Percentiles rank a stretch among this genome's conserved stretches.
These are phyloP conservation scores for Silurus asotus DNA, from an alignment of 2,113 vertebrate genomes.

Conservation along the genomic window DNA sequence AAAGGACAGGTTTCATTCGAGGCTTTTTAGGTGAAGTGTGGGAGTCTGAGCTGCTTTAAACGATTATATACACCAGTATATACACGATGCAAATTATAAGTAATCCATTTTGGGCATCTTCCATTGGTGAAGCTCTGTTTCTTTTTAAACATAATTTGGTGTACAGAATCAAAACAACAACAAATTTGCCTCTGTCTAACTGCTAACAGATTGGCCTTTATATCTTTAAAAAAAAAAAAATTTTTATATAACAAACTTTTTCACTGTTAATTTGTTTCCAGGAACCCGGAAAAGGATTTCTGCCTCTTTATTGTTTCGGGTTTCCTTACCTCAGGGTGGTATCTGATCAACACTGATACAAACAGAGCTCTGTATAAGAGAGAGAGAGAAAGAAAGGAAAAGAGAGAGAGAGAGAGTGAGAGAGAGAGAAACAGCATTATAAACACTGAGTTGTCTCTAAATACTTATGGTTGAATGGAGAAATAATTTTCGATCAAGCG, in stretches of 20 bases:
- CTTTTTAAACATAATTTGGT: background rate
- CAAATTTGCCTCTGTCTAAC: slow-evolving; percentile 6
- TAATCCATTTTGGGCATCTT: slow-evolving; percentile 8
- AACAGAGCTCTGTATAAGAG: background rate
- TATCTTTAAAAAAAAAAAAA: too few relatives aligned
- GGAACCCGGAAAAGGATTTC: slow-evolving; percentile 25
- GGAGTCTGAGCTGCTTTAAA: background rate
- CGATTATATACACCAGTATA: too few relatives aligned
- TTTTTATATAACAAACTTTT: background rate
- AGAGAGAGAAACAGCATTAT: background rate
- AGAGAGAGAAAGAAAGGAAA: background rate
- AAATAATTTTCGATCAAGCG: background rate
- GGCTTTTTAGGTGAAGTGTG: background rate
- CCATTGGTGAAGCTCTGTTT: background rate
- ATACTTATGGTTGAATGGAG: too few relatives aligned
- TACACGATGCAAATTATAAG: background rate
- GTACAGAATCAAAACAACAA: background rate
- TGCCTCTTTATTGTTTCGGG: slow-evolving; percentile 31
- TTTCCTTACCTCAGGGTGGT: slow-evolving; percentile 34
- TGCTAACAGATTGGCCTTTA: background rate
- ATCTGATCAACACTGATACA: slow-evolving; percentile 21
- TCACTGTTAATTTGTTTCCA: slow-evolving; percentile 9
- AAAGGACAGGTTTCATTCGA: background rate
- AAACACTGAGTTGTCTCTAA: background rate
- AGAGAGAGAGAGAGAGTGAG: slow-evolving; percentile 7